phyloP scores from a whole-genome alignment of 2,797 vertebrate genomes.

The Poecilia velifera region DNA sequence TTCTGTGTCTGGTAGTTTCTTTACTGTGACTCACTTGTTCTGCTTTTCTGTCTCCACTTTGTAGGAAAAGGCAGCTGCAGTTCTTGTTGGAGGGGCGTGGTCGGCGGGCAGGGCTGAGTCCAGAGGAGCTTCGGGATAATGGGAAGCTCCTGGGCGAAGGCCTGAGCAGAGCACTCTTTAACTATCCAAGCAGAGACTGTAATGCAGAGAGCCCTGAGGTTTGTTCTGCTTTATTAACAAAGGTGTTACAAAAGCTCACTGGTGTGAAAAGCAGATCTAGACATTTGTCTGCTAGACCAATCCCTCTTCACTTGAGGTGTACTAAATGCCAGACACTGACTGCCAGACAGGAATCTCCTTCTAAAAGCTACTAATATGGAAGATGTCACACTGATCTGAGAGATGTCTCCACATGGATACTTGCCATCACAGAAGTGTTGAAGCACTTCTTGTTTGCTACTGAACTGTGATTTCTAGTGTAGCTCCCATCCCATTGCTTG shows the following conservation, averaged over 20 bases:
- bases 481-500: neutral
- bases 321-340: neutral
- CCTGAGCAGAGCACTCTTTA: constrained; percentile 85
- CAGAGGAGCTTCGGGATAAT: constrained; percentile 87
- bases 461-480: neutral
- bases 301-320: neutral
- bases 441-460: constrained; percentile 11
- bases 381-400: constrained; percentile 7
- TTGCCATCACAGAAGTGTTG: neutral
- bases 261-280: neutral
- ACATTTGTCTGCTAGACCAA: neutral
- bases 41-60: constrained; percentile 29
- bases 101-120: constrained; percentile 83
- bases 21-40: constrained; percentile 7
- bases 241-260: neutral
- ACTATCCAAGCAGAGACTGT: constrained; percentile 87
- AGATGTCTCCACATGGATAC: neutral
- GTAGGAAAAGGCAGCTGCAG: constrained; percentile 90
- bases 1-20: constrained; percentile 3
- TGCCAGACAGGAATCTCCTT: neutral
- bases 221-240: constrained; percentile 17
- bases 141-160: constrained; percentile 87
- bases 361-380: neutral
- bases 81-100: constrained; percentile 90
- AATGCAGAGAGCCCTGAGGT: constrained; percentile 90